phyloP scores from a whole-genome alignment of 2,888 invertebrate species.

The Yponomeuta cagnagella region DNA sequence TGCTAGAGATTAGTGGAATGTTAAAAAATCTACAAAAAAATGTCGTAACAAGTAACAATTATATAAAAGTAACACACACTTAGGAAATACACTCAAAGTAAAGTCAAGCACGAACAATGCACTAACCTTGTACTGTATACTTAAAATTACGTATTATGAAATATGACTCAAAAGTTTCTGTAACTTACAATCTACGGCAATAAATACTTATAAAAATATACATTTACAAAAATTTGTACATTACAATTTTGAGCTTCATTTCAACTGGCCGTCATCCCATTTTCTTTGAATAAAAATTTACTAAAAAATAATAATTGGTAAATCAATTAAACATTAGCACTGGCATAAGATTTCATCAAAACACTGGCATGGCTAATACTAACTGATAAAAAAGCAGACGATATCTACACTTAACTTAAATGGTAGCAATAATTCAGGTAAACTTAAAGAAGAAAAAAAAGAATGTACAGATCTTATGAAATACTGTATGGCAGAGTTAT shows the following conservation, averaged over 20 bases:
- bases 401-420: slow-evolving; percentile 23
- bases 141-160: slow-evolving; percentile 26
- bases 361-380: slow-evolving; percentile 23
- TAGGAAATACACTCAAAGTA: slow-evolving; percentile 17
- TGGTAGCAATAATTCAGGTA: slow-evolving; percentile 62
- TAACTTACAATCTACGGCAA: slow-evolving; percentile 42
- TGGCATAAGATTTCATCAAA: slow-evolving; percentile 31
- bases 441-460: slow-evolving; percentile 48
- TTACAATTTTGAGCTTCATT: slow-evolving; percentile 65
- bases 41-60: slow-evolving; percentile 51
- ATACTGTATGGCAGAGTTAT: slow-evolving; percentile 73
- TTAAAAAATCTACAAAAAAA: slow-evolving; percentile 57
- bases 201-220: slow-evolving; percentile 48
- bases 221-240: slow-evolving; percentile 51
- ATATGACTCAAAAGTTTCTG: slow-evolving; percentile 63
- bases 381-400: neutral
- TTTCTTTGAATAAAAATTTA: slow-evolving; percentile 40
- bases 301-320: slow-evolving; percentile 32
- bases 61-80: slow-evolving; percentile 48
- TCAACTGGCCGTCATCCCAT: slow-evolving; percentile 65
- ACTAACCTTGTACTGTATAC: slow-evolving; percentile 25
- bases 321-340: slow-evolving; percentile 32
- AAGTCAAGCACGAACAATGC: neutral
- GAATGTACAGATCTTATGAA: slow-evolving; percentile 58
- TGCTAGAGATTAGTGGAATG: slow-evolving; percentile 29